These are phyloP conservation scores for Brienomyrus longianalis DNA, from an alignment of 2,113 vertebrate genomes.

Conservation along the genomic window DNA sequence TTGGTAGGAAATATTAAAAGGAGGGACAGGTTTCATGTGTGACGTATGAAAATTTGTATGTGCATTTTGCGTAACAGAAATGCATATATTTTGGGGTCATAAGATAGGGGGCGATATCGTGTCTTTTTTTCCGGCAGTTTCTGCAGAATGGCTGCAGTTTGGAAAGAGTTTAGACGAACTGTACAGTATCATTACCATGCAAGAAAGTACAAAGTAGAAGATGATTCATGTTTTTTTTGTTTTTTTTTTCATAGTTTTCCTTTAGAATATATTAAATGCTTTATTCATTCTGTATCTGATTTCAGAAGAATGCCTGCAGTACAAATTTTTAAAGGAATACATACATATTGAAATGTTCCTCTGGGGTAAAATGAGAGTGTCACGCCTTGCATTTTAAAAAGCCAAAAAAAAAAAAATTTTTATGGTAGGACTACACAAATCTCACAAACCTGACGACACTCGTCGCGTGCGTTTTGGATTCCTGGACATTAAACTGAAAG, in stretches of 20 bases:
- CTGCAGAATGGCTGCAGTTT: not conserved
- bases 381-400: not conserved
- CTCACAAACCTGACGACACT: not conserved
- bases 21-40: not conserved
- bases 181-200: not conserved
- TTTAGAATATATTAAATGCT: not conserved
- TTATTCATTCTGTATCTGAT: not conserved
- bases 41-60: not conserved
- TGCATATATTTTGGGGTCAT: not conserved
- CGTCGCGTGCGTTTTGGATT: not conserved
- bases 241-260: not conserved
- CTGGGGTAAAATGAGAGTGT: not conserved
- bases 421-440: not conserved
- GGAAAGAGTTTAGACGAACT: not conserved
- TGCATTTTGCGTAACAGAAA: not conserved
- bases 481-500: not conserved
- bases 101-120: not conserved
- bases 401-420: not conserved
- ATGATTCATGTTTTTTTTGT: not conserved
- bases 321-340: not conserved
- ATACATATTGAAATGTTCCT: conserved; percentile 5
- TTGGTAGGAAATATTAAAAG: not conserved
- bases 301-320: not conserved
- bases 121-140: not conserved
- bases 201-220: not conserved